These are phyloP conservation scores for Hemicentrotus pulcherrimus DNA, from an alignment of 35 echinoderm and acorn worm genomes.

Conservation along the genomic window DNA sequence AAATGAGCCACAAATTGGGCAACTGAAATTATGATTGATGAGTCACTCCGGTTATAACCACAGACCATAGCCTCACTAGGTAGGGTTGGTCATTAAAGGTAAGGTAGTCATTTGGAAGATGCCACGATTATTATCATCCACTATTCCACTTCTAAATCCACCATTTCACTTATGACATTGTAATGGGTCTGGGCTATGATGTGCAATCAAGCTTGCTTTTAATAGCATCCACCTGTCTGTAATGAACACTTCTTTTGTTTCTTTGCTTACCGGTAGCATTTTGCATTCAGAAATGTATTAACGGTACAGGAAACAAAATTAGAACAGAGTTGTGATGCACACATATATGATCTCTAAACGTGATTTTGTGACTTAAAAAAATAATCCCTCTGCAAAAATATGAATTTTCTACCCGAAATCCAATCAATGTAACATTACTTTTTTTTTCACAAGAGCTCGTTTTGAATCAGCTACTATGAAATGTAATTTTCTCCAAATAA, in stretches of 20 bases:
- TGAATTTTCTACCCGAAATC: no score
- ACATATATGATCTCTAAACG: no score
- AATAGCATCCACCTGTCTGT: not conserved
- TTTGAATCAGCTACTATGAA: not conserved
- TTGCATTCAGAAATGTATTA: no score
- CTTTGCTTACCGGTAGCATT: no score
- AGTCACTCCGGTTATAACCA: not conserved
- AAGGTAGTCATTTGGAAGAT: not conserved
- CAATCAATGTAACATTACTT: not conserved
- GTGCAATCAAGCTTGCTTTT: not conserved
- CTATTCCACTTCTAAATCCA: not conserved
- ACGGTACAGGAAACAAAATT: no score
- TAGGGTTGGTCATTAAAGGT: conserved; percentile 14
- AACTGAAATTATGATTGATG: conserved; percentile 19
- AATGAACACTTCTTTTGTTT: not conserved
- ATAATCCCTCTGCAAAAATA: no score
- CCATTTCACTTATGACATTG: not conserved
- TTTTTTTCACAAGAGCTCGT: not conserved
- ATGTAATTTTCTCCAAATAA: not conserved
- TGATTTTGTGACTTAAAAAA: no score
- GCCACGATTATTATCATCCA: not conserved
- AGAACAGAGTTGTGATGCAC: no score
- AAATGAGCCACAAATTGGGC: conserved; percentile 16
- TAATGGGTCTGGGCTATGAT: not conserved
- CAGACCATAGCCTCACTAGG: not conserved